Conservation (phyloP, 2,888 invertebrate genomes). For the Tetragnatha montana region DNA sequence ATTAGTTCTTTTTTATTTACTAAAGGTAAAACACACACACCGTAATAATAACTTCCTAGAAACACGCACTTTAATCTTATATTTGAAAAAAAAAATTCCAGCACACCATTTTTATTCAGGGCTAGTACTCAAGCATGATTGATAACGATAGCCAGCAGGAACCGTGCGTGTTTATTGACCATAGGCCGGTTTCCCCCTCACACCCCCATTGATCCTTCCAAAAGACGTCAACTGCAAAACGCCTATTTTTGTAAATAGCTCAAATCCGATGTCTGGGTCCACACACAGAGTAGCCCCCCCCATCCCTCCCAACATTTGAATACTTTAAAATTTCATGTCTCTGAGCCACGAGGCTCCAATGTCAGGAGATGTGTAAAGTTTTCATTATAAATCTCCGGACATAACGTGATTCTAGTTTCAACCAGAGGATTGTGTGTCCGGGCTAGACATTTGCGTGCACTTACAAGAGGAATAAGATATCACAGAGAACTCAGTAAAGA, state of each 20-base stretch:
- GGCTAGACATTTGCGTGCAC: constrained; percentile 57
- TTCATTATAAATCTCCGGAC: constrained; percentile 56
- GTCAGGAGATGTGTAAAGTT: constrained; percentile 49
- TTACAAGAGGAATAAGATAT: constrained; percentile 48
- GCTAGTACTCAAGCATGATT: too few species aligned
- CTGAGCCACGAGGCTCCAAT: neutral
- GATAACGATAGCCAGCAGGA: too few species aligned
- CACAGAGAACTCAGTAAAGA: constrained; percentile 54
- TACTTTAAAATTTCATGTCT: constrained; percentile 37
- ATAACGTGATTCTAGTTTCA: constrained; percentile 55
- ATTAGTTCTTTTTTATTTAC: too few species aligned
- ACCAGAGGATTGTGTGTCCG: constrained; percentile 48
- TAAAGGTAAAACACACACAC: too few species aligned
- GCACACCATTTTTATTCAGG: too few species aligned
- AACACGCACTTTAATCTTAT: too few species aligned
- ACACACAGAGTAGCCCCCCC: neutral
- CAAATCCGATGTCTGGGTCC: neutral
- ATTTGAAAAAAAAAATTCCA: too few species aligned
- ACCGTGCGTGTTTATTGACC: neutral
- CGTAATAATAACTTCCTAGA: too few species aligned
- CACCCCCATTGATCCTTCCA: neutral
- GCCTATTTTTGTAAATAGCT: constrained; percentile 8
- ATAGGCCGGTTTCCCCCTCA: neutral
- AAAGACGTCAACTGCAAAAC: neutral
- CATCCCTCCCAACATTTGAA: constrained; percentile 3